A percentile compares a stretch with the other conserved stretches of the same genome.
These are phyloP conservation scores for Odontamblyopus rebecca DNA, from an alignment of 2,797 vertebrate species.

Conservation along the genomic window DNA sequence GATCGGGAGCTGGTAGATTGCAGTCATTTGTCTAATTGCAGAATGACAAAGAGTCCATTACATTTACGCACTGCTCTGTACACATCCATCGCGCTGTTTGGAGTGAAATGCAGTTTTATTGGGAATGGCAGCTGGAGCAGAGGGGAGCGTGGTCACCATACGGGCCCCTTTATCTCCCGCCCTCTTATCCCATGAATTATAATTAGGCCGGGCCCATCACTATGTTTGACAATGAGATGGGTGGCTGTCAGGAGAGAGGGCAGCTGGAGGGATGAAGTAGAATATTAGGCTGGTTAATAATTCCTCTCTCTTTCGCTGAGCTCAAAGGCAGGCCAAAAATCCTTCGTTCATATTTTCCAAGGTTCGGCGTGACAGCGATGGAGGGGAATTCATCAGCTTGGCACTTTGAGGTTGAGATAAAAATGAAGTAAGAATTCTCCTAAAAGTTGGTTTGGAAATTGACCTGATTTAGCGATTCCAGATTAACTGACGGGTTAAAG, in stretches of 20 bases:
- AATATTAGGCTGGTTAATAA: constrained; percentile 57
- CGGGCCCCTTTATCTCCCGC: constrained; percentile 6
- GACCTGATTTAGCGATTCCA: background rate
- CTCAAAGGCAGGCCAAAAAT: constrained; percentile 38
- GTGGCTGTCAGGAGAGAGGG: constrained; percentile 44
- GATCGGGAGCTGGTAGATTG: constrained; percentile 4
- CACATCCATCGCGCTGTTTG: constrained; percentile 30
- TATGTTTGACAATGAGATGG: constrained; percentile 35
- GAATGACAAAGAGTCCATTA: constrained; percentile 43
- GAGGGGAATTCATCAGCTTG: constrained; percentile 24
- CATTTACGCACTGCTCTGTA: constrained; percentile 13
- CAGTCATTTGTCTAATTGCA: constrained; percentile 8
- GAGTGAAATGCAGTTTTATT: constrained; percentile 38
- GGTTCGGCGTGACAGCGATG: constrained; percentile 23
- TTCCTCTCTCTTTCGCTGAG: constrained; percentile 30
- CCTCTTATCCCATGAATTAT: constrained; percentile 32
- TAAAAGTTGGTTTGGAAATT: background rate
- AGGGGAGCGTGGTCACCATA: constrained; percentile 10
- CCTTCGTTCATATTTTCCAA: constrained; percentile 46
- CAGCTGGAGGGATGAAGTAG: constrained; percentile 46
- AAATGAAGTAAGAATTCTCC: background rate
- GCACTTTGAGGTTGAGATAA: constrained; percentile 23
- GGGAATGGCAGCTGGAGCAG: constrained; percentile 23
- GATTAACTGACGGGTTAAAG: background rate
- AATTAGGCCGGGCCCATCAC: constrained; percentile 25